Conservation (phyloP, 2,113 vertebrate species). For the Aleadryas rufinucha region DNA sequence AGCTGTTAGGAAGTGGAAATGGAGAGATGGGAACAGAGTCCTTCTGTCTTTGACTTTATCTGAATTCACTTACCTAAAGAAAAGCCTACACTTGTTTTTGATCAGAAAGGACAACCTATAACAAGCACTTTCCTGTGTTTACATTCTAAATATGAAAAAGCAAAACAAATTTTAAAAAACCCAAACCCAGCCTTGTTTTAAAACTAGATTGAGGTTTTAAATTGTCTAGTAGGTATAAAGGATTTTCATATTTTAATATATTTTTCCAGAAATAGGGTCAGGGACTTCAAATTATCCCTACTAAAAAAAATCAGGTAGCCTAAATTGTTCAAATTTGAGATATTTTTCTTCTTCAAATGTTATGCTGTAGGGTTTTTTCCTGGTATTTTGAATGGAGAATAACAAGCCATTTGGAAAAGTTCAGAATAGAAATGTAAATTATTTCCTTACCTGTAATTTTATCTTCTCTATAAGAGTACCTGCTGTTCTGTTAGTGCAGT, state of each 20-base stretch:
- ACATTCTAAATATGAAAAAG: not conserved
- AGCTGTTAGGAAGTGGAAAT: not conserved
- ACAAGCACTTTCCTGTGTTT: not conserved
- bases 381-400: not conserved
- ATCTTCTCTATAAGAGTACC: conserved; percentile 49
- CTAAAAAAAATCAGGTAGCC: not conserved
- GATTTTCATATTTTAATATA: not conserved
- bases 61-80: not conserved
- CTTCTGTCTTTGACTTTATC: not conserved
- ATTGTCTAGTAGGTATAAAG: not conserved
- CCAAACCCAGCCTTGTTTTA: not conserved
- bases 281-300: not conserved
- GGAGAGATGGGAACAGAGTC: not conserved
- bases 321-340: not conserved
- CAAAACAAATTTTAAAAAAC: not conserved
- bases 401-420: not conserved
- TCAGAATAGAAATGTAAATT: conserved; percentile 13
- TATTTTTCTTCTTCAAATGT: not conserved
- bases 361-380: not conserved
- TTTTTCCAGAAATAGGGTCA: not conserved
- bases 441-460: conserved; percentile 59
- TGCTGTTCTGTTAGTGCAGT: conserved; percentile 37
- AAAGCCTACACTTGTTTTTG: not conserved
- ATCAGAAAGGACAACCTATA: not conserved
- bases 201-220: not conserved